These are phyloP conservation scores for Pseudopleuronectes americanus DNA, from an alignment of 2,797 vertebrate genomes.

Conservation along the genomic window DNA sequence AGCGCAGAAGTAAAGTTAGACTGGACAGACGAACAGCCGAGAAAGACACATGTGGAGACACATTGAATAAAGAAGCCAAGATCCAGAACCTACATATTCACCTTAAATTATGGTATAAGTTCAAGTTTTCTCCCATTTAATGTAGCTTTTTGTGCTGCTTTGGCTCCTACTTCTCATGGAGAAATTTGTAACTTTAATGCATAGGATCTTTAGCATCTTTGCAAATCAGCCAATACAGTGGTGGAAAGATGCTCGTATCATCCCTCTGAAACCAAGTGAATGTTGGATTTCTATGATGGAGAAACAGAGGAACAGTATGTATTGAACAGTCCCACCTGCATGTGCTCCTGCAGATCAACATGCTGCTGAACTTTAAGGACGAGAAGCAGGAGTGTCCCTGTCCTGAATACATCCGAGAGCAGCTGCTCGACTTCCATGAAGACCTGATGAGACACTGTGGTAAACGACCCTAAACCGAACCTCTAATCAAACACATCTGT, in stretches of 20 bases:
- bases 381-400: conserved; percentile 95
- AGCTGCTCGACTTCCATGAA: conserved; percentile 94
- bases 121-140: no score
- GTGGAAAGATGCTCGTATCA: neutral
- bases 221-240: neutral
- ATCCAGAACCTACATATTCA: no score
- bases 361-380: conserved; percentile 95
- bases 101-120: no score
- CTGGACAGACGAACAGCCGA: no score
- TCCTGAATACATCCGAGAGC: conserved; percentile 91
- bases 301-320: neutral
- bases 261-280: neutral
- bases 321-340: neutral
- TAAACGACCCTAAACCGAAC: conserved; percentile 56
- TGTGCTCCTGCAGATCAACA: conserved; percentile 89
- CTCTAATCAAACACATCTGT: no score
- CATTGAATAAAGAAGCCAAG: no score
- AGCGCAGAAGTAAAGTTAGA: no score
- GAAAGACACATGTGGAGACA: no score
- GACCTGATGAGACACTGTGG: conserved; percentile 97
- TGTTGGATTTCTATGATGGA: neutral
- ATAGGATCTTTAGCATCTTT: neutral
- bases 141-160: no score
- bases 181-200: neutral
- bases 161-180: neutral